Evolutionary conservation across 1,140 invertebrate genomes (phyloP).

Genomic region (Formica selysi): DNA sequence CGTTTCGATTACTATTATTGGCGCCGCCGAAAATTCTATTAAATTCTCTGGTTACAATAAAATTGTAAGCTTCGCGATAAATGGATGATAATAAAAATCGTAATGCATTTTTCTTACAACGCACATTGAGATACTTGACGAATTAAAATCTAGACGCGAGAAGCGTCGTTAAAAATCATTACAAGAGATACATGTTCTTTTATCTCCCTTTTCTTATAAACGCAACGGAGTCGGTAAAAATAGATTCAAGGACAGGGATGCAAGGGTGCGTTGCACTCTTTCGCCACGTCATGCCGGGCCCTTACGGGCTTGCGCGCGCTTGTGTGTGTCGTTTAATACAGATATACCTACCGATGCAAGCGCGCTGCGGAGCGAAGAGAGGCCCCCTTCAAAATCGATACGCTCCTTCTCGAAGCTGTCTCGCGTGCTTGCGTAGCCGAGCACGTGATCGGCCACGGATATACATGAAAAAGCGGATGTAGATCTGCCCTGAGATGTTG

Average conservation of each 20-base stretch:
- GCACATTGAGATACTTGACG: not conserved
- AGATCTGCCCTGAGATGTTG: not conserved
- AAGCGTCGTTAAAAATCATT: not conserved
- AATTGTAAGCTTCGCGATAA: not conserved
- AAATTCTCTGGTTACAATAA: not conserved
- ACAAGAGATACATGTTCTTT: not conserved
- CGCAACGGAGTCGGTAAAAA: conserved; percentile 68
- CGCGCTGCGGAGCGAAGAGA: conserved; percentile 2
- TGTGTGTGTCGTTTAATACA: not conserved
- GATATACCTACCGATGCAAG: not conserved
- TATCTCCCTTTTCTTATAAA: conserved; percentile 68
- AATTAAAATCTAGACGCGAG: not conserved
- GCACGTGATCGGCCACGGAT: conserved; percentile 40
- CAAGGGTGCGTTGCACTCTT: conserved; percentile 76
- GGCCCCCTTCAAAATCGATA: conserved; percentile 74
- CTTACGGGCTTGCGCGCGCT: not conserved
- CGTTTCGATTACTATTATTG: not conserved
- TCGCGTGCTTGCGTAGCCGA: conserved; percentile 47
- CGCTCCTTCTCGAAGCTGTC: conserved; percentile 40
- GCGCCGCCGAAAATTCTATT: not conserved
- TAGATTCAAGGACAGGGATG: conserved; percentile 81
- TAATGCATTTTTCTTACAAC: too few relatives aligned
- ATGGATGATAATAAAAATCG: not conserved
- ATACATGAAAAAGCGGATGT: conserved; percentile 20
- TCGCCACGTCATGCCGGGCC: conserved; percentile 60